Evolutionary conservation across 2,113 vertebrate species (phyloP), one percentile per base, ranked within the genome.

Genomic region (Porphyrio hochstetteri): DNA sequence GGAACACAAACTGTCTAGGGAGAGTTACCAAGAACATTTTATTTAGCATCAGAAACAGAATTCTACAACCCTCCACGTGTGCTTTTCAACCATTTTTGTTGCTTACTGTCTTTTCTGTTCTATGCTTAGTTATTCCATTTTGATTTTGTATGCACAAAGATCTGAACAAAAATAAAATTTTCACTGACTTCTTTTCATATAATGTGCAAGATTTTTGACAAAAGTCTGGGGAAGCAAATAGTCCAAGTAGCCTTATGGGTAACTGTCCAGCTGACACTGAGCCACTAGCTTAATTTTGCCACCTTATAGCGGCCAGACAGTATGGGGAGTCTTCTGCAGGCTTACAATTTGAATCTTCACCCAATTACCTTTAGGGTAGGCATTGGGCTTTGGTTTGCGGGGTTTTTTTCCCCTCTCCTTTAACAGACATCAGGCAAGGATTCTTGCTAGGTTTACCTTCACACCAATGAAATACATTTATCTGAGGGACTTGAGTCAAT

Each of bases 61-160:
- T 78, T 68, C 24, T 13, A 56, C 33, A 65, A 63, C 16, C 25
- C 19, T 12, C 50, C 0, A 0, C 8, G 1, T 70, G 59, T 38
- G 38, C 10, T 86, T 84, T 70, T 61, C 71, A 59, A 16, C 3
- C 15, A 79, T 48, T 82, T 71, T 33, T 65, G 42, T 9, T 52
- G 48, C 25, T 40, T 69, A 15, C 52, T 55, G 86, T 67, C 27
- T 79, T 55, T 76, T 56, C 50, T 31, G 11, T 52, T 76, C 59
- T 59, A 27, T 33, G 76, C 21, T 77, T 55, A 75, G 28, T 42
- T 64, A 64, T 4, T 83, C 25, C 74, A 42, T 64, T 68, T 92
- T 24, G 13, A 72, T 86, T 78, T 63, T 35, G 35, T 18, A 64
- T 12, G 44, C 42, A 79, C 38, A 57, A 75, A 70, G 7, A 78